Conservation (phyloP, 2,888 invertebrate species). For the Hypolimnas misippus region DNA sequence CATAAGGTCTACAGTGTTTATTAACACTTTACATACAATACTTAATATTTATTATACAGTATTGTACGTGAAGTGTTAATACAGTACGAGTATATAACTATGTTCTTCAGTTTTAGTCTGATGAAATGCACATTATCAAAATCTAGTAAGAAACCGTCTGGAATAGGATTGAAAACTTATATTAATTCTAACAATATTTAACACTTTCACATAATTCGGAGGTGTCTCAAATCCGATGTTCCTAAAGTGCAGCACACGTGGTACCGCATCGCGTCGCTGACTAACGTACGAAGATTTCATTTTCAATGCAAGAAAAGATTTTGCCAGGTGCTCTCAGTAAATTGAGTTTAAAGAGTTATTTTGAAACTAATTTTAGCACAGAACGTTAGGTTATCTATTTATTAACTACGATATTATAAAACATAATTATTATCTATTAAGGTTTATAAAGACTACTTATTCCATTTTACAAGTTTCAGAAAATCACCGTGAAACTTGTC, state of each 20-base stretch:
- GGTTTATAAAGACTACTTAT: too few species aligned
- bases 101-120: too few species aligned
- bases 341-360: conserved; percentile 2
- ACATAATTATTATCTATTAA: too few species aligned
- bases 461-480: too few species aligned
- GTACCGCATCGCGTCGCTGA: conserved; percentile 5
- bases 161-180: background rate
- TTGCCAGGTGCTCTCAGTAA: conserved; percentile 15
- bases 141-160: background rate
- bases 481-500: too few species aligned
- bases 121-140: background rate
- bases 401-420: background rate
- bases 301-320: conserved; percentile 20
- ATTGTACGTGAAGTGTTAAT: too few species aligned
- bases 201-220: background rate
- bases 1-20: too few species aligned
- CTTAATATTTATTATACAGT: too few species aligned
- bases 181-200: background rate
- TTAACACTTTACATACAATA: too few species aligned
- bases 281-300: conserved; percentile 8
- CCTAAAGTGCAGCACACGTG: conserved; percentile 9
- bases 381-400: background rate
- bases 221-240: conserved; percentile 8
- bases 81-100: too few species aligned
- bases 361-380: background rate